A percentile compares a stretch with the other conserved stretches of the same genome.
Evolutionary conservation across 2,888 invertebrate species (phyloP).

Genomic region (Thecocarcelia acutangulata): DNA sequence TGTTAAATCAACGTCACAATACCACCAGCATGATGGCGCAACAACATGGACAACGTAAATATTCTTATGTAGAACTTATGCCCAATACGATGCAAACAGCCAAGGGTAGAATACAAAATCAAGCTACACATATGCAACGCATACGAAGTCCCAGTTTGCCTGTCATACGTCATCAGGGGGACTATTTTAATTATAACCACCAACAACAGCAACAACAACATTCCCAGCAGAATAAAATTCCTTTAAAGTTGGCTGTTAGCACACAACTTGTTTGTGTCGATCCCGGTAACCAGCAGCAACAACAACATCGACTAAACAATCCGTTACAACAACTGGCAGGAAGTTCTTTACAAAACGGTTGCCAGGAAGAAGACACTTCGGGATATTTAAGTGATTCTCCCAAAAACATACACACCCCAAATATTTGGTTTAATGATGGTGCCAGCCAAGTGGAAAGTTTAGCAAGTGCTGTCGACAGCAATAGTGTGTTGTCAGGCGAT

Average conservation of each 20-base stretch:
- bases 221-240: slow-evolving; percentile 63
- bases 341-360: slow-evolving; percentile 75
- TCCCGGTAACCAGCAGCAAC: slow-evolving; percentile 66
- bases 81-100: slow-evolving; percentile 77
- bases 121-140: slow-evolving; percentile 68
- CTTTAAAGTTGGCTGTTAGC: slow-evolving; percentile 51
- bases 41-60: slow-evolving; percentile 69
- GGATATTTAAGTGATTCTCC: slow-evolving; percentile 91
- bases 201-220: slow-evolving; percentile 61
- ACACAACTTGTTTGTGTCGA: slow-evolving; percentile 61
- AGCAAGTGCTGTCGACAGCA: slow-evolving; percentile 72
- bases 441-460: slow-evolving; percentile 76
- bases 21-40: slow-evolving; percentile 70
- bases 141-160: slow-evolving; percentile 86
- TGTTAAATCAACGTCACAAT: slow-evolving; percentile 73
- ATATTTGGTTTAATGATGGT: slow-evolving; percentile 81
- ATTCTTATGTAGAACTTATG: slow-evolving; percentile 74
- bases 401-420: slow-evolving; percentile 83
- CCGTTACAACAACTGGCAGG: slow-evolving; percentile 73
- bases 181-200: slow-evolving; percentile 72
- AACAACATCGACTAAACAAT: slow-evolving; percentile 73
- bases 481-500: slow-evolving; percentile 70
- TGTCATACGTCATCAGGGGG: slow-evolving; percentile 83
- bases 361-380: slow-evolving; percentile 89
- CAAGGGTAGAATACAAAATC: slow-evolving; percentile 77